Conservation (phyloP, 1,140 invertebrate genomes). For the Delia radicum region DNA sequence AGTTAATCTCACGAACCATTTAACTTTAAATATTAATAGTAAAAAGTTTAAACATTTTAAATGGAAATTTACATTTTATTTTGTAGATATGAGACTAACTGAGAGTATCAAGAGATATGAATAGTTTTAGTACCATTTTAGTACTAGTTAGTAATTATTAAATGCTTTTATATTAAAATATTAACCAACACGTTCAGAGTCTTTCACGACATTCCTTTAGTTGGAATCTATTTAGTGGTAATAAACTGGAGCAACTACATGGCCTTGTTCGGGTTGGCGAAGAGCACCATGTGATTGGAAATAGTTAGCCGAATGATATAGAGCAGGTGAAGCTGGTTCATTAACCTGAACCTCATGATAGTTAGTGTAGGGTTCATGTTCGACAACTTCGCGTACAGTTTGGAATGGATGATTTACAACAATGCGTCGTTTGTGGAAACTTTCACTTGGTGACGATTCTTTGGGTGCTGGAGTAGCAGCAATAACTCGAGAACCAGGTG, state of each 20-base stretch:
- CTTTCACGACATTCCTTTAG: not conserved
- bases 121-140: not conserved
- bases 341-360: slow-evolving; percentile 57
- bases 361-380: slow-evolving; percentile 63
- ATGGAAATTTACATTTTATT: too few relatives aligned
- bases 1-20: too few relatives aligned
- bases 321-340: slow-evolving; percentile 48
- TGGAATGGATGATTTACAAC: slow-evolving; percentile 65
- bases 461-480: slow-evolving; percentile 62
- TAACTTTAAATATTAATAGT: too few relatives aligned
- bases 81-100: too few relatives aligned
- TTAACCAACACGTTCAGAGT: not conserved
- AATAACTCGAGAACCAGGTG: slow-evolving; percentile 58
- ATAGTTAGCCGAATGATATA: slow-evolving; percentile 44
- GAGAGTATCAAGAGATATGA: too few relatives aligned
- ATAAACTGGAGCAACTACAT: not conserved
- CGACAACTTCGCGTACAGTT: slow-evolving; percentile 63
- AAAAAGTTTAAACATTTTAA: too few relatives aligned
- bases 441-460: slow-evolving; percentile 59
- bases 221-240: not conserved
- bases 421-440: slow-evolving; percentile 63
- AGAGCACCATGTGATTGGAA: slow-evolving; percentile 47
- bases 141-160: not conserved
- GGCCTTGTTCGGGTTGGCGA: slow-evolving; percentile 5
- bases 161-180: not conserved